phyloP scores from a whole-genome alignment of 2,888 invertebrate species.

The Ganaspis brasiliensis region DNA sequence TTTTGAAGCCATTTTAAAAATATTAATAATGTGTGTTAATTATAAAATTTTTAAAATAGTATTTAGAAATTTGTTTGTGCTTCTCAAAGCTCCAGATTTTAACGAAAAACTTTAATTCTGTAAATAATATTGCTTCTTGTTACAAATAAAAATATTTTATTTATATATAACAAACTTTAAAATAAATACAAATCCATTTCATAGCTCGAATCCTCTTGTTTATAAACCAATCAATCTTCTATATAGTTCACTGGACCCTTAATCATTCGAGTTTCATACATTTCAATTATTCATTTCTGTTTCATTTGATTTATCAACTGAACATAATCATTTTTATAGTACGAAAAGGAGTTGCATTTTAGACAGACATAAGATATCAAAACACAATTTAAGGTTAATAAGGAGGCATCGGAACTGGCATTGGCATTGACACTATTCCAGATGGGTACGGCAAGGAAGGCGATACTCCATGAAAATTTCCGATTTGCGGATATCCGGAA shows the following conservation, averaged over 20 bases:
- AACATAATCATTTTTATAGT: too few relatives aligned
- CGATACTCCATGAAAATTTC: slow-evolving; percentile 81
- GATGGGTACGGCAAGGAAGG: slow-evolving; percentile 85
- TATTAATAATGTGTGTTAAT: too few relatives aligned
- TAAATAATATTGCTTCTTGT: slow-evolving; percentile 12
- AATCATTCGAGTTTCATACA: too few relatives aligned
- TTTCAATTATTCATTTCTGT: too few relatives aligned
- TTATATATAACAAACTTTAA: slow-evolving; percentile 36
- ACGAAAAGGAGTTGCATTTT: too few relatives aligned
- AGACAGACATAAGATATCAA: slow-evolving; percentile 12
- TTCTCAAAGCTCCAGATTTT: too few relatives aligned
- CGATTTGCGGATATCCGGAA: slow-evolving; percentile 71
- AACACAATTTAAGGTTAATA: slow-evolving; percentile 53
- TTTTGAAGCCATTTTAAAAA: too few relatives aligned
- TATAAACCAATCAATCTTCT: too few relatives aligned
- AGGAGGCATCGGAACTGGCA: slow-evolving; percentile 82
- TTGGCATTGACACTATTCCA: slow-evolving; percentile 89
- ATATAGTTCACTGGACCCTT: too few relatives aligned
- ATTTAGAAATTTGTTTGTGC: too few relatives aligned
- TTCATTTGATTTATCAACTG: too few relatives aligned
- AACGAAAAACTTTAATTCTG: not conserved
- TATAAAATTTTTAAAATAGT: too few relatives aligned
- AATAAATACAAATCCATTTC: slow-evolving; percentile 21
- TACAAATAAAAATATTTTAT: slow-evolving; percentile 43
- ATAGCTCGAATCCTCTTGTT: not conserved